Conservation (phyloP, 2,113 vertebrate genomes). For the Varanus salvator region DNA sequence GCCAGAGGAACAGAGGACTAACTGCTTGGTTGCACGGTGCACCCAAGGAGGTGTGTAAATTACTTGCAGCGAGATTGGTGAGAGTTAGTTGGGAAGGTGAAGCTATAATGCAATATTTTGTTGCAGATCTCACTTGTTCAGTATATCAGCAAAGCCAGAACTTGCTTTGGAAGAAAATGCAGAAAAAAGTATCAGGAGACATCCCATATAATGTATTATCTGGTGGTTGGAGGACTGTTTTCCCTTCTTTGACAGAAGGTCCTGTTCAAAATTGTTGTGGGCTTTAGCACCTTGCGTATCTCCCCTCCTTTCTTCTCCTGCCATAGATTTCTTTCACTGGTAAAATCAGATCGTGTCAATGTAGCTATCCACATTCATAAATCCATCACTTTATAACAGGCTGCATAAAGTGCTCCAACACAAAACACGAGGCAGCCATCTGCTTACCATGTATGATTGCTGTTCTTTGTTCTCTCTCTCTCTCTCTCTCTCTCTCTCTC, state of each 20-base stretch:
- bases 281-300: neutral
- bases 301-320: slow-evolving; percentile 14
- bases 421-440: slow-evolving; percentile 71
- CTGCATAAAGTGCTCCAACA: slow-evolving; percentile 64
- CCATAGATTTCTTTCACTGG: slow-evolving; percentile 13
- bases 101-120: neutral
- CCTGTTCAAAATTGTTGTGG: neutral
- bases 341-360: slow-evolving; percentile 65
- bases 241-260: neutral
- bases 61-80: no score
- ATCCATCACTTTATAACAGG: slow-evolving; percentile 68
- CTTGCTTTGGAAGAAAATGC: neutral
- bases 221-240: neutral
- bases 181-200: neutral
- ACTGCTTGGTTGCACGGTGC: no score
- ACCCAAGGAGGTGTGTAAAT: no score
- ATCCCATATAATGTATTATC: neutral
- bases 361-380: slow-evolving; percentile 67
- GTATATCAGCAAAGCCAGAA: neutral
- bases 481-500: no score
- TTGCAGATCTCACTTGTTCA: neutral
- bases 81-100: neutral
- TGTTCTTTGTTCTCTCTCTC: no score
- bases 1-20: no score
- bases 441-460: slow-evolving; percentile 74